Base-by-base conservation (phyloP, 2,113 vertebrate species). In the Callocephalon fimbriatum region DNA sequence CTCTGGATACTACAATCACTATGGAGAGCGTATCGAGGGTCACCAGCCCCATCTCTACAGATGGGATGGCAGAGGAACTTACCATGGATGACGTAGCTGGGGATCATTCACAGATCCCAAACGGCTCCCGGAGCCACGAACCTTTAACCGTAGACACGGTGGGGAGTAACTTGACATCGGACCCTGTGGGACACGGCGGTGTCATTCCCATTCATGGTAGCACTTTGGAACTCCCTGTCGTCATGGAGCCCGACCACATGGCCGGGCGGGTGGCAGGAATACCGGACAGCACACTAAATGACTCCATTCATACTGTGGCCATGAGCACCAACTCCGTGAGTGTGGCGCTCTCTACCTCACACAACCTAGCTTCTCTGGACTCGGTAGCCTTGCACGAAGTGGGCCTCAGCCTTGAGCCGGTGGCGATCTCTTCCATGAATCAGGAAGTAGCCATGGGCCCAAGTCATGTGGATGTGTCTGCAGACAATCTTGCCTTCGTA, bases 201-300 rank as follows among this genome's bases (percentile, higher is more conserved):
- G 99, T 99, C 88, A 98, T 99, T 84, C 99, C 99, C 32, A 98
- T 99, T 40, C 99, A 99, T 2, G 85, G 98, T 72, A 98, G 98
- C 35, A 99, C 98, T 90, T 98, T 99, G 62, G 99, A 99, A 94
- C 98, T 99, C 48, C 99, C 99, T 4, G 99, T 99, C 6, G 99
- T 99, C 90, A 99, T 99, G 99, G 99, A 99, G 59, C 97, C 98
- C 0, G 98, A 99, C 75, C 99, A 99, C 75, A 98, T 99, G 27
- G 98, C 98, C 0, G 98, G 98, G 20, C 97, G 98, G 31, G 98
- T 98, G 90, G 90, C 44, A 31, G 97, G 98, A 63, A 98, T 99
- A 12, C 98, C 99, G 2, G 98, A 98, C 54, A 98, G 98, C 47
- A 97, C 98, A 47, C 98, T 99, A 76, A 98, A 97, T 73, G 99